Evolutionary conservation across 2,113 vertebrate genomes (phyloP).

Genomic region (Amia ocellicauda): DNA sequence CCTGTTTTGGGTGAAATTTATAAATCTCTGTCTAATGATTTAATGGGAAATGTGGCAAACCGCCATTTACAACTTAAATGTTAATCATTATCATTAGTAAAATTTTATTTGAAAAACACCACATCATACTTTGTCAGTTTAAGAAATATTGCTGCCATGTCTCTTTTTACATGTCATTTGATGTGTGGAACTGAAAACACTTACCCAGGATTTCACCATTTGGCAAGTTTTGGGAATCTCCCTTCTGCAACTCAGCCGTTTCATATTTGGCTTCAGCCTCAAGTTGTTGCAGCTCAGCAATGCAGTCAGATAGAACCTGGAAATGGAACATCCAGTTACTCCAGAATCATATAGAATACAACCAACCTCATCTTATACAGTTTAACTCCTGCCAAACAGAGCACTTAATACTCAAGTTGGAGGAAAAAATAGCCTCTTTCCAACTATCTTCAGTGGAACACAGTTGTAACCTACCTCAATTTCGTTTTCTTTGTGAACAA

Average conservation of each 20-base stretch:
- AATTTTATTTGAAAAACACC: too few species aligned
- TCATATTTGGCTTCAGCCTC: constrained; percentile 65
- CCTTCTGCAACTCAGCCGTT: constrained; percentile 49
- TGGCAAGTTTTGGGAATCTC: constrained; percentile 63
- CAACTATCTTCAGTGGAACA: too few species aligned
- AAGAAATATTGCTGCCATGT: too few species aligned
- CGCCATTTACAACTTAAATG: too few species aligned
- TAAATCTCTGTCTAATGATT: too few species aligned
- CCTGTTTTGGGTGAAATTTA: too few species aligned
- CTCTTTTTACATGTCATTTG: too few species aligned
- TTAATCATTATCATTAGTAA: too few species aligned
- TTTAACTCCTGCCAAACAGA: neutral
- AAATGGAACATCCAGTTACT: constrained; percentile 6
- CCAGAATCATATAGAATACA: neutral
- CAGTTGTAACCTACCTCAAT: constrained; percentile 69
- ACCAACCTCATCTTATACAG: neutral
- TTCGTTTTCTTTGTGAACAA: constrained; percentile 85
- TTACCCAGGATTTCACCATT: constrained; percentile 77
- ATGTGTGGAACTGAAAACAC: constrained; percentile 20
- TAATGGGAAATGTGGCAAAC: too few species aligned
- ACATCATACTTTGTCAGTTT: too few species aligned
- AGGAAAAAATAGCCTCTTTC: too few species aligned
- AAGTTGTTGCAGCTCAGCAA: constrained; percentile 78
- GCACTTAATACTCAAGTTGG: too few species aligned
- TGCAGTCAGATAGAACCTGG: constrained; percentile 87